Evolutionary conservation across 2,888 invertebrate species (phyloP), one percentile per base, ranked within the genome.

Genomic region (Diabrotica balteata): DNA sequence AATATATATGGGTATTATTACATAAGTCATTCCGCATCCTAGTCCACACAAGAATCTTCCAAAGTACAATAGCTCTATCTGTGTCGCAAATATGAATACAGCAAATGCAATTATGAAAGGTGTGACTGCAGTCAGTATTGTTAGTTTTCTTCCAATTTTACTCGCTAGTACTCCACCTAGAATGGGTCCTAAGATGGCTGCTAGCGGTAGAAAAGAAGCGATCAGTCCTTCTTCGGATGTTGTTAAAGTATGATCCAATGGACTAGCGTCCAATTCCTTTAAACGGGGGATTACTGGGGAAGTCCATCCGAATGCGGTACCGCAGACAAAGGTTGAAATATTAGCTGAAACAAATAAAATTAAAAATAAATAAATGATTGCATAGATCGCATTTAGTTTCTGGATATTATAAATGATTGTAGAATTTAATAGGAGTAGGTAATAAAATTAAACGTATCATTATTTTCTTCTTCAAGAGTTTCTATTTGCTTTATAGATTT

Each of bases 1-100:
- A 71, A 94, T 89, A 84, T 95, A 96, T 89, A 94, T 92, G 0
- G 95, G 94, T 0, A 90, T 88, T 1, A 91, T 89, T 0, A 92
- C 90, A 84, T 91, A 92, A 10, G 90, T 85, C 77, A 90, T 88
- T 0, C 92, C 91, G 0, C 90, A 88, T 0, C 88, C 89, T 2
- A 92, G 79, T 57, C 93, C 93, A 44, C 82, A 82, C 7, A 87
- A 68, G 49, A 86, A 79, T 70, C 88, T 81, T 10, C 85, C 85
- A 1, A 80, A 71, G 71, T 83, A 85, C 46, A 79, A 80, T 7
- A 78, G 69, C 6, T 66, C 59, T 0, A 80, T 73, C 44, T 62
- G 73, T n/a, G 72, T 71, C 1, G 78, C 81, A 59, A 79, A 77
- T 75, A 85, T 77, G 75, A 85, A 70, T 78, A 93, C 82, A 22